Percentiles rank a stretch among this genome's conserved stretches.
These are phyloP conservation scores for Diacarnus erythraeanus DNA, from an alignment of 37 sponge, comb jelly and placozoan species.

Conservation along the genomic window DNA sequence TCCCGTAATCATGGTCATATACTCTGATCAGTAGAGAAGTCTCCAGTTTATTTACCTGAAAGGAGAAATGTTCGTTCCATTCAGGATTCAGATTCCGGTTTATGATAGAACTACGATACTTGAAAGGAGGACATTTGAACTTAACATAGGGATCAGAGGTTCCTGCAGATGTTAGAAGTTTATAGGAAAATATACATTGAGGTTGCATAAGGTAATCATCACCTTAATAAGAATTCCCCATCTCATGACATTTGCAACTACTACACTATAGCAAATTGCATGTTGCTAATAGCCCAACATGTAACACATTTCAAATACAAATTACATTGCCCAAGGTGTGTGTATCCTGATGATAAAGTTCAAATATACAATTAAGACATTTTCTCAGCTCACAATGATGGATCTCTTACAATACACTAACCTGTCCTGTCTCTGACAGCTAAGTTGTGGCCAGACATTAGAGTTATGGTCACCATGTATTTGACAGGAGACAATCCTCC, in stretches of 20 bases:
- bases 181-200: background rate
- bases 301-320: too few relatives aligned
- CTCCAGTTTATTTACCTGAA: slow-evolving; percentile 27
- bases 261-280: too few relatives aligned
- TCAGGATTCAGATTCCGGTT: slow-evolving; percentile 82
- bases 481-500: background rate
- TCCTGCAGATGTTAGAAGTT: slow-evolving; percentile 36
- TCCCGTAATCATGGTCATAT: slow-evolving; percentile 82
- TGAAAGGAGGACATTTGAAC: slow-evolving; percentile 44
- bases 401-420: too few relatives aligned
- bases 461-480: slow-evolving; percentile 40
- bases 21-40: slow-evolving; percentile 53
- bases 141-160: slow-evolving; percentile 94
- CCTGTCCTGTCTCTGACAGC: slow-evolving; percentile 79
- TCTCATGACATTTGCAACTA: too few relatives aligned
- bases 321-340: too few relatives aligned
- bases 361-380: too few relatives aligned
- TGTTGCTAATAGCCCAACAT: too few relatives aligned
- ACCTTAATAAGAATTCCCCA: too few relatives aligned
- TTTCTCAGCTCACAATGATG: too few relatives aligned
- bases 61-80: slow-evolving; percentile 86
- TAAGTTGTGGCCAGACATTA: slow-evolving; percentile 58
- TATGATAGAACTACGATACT: slow-evolving; percentile 42
- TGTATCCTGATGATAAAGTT: too few relatives aligned
- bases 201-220: background rate